phyloP scores from a whole-genome alignment of 2,888 invertebrate genomes.

The Calameuta idolon region DNA sequence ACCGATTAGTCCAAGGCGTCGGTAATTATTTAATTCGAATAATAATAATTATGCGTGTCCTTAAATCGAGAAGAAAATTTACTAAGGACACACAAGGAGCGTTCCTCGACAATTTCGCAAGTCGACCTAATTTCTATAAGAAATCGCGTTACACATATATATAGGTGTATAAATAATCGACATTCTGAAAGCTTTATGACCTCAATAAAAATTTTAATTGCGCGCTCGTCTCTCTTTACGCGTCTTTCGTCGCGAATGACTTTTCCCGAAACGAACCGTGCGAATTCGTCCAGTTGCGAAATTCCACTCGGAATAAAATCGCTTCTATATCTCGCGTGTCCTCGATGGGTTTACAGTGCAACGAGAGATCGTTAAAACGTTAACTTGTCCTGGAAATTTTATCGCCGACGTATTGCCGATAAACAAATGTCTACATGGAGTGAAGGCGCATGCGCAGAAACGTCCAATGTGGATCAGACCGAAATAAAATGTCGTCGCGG shows the following conservation, averaged over 20 bases:
- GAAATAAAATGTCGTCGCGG: neutral
- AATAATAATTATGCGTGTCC: neutral
- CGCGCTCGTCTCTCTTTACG: neutral
- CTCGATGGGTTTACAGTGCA: neutral
- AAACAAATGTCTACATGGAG: neutral
- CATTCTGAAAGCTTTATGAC: neutral
- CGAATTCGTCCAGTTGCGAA: neutral
- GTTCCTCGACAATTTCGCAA: neutral
- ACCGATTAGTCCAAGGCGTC: neutral
- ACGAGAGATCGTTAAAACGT: neutral
- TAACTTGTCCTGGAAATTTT: neutral
- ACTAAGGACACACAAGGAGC: too few relatives aligned
- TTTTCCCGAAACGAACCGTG: neutral
- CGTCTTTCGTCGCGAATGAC: neutral
- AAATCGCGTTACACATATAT: neutral
- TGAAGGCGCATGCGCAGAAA: neutral
- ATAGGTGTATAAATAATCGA: neutral
- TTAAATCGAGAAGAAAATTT: neutral
- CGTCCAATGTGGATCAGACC: neutral
- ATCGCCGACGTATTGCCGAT: neutral
- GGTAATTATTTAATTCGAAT: neutral
- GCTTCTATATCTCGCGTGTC: neutral
- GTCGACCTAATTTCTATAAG: neutral
- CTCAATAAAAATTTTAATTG: neutral
- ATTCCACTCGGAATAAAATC: neutral